phyloP scores from a whole-genome alignment of 2,113 vertebrate species.

The Cephalopterus ornatus region DNA sequence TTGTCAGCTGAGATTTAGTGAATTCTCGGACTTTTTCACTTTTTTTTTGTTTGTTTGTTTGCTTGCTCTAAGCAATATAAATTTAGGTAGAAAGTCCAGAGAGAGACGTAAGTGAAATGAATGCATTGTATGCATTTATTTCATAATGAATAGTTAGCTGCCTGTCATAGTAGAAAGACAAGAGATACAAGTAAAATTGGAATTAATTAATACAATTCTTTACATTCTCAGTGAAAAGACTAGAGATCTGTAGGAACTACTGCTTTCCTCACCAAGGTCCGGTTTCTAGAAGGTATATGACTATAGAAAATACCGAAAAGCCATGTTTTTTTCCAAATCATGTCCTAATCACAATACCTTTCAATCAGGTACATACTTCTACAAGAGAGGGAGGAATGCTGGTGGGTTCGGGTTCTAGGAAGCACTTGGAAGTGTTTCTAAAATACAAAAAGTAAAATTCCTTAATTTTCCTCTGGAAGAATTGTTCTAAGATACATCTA shows the following conservation, averaged over 20 bases:
- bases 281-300: not conserved
- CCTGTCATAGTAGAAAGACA: not conserved
- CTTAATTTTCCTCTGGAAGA: not conserved
- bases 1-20: not conserved
- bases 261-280: not conserved
- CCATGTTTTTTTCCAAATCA: not conserved
- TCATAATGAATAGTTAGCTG: not conserved
- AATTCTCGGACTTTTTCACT: not conserved
- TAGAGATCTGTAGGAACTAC: not conserved
- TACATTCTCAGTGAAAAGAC: not conserved
- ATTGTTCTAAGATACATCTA: not conserved
- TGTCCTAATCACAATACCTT: not conserved
- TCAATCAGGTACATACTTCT: not conserved
- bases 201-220: not conserved
- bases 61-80: not conserved
- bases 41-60: not conserved
- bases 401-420: not conserved
- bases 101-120: not conserved
- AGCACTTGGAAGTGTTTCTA: not conserved
- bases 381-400: not conserved
- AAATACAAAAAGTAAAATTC: not conserved
- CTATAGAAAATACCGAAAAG: not conserved
- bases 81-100: not conserved
- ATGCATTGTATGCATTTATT: not conserved
- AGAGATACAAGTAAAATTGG: not conserved